phyloP scores from a whole-genome alignment of 2,113 vertebrate species.

The Capreolus pygargus region DNA sequence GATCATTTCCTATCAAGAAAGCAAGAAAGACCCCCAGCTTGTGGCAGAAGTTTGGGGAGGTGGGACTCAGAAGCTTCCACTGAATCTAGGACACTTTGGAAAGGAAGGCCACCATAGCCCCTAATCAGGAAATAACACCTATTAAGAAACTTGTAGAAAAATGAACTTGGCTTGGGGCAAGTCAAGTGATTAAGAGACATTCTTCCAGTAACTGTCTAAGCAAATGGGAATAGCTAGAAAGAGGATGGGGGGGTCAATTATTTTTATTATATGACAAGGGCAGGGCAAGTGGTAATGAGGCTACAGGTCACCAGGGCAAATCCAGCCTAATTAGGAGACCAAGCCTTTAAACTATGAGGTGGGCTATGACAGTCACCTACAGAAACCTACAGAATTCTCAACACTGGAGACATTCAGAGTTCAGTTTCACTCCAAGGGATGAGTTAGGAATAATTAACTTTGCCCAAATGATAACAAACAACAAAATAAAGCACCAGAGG shows the following conservation, averaged over 20 bases:
- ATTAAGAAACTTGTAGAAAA: background rate
- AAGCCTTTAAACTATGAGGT: slow-evolving; percentile 6
- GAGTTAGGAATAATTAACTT: slow-evolving; percentile 17
- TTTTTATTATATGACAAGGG: background rate
- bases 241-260: background rate
- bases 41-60: background rate
- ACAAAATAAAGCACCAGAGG: background rate
- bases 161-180: background rate
- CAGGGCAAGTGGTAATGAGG: background rate
- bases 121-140: background rate
- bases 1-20: background rate
- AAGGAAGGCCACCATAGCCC: background rate
- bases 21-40: background rate
- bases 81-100: background rate
- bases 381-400: background rate
- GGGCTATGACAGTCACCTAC: background rate
- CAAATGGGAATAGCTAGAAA: background rate
- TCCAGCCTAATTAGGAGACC: slow-evolving; percentile 3
- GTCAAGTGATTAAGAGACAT: background rate
- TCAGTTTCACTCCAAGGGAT: background rate
- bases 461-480: background rate
- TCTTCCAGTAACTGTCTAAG: background rate
- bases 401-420: background rate
- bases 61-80: background rate
- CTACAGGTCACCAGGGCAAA: background rate